Evolutionary conservation across 2,888 invertebrate genomes (phyloP).

Genomic region (Eulithis testata): DNA sequence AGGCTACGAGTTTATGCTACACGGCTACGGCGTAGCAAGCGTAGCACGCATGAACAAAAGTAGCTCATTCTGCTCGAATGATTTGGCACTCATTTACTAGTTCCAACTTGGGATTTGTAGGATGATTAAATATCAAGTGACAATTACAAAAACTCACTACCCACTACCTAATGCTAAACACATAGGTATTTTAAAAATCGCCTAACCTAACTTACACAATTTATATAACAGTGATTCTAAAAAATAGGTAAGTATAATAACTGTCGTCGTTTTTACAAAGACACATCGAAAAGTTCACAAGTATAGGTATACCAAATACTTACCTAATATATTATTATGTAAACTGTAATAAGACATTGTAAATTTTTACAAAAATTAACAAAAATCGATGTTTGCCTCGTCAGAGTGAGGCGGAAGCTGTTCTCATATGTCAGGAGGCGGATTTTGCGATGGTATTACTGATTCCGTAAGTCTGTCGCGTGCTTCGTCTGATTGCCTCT

Average conservation of each 20-base stretch:
- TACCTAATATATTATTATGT: constrained; percentile 42
- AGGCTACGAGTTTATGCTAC: too few species aligned
- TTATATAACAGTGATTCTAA: constrained; percentile 63
- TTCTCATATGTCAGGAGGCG: constrained; percentile 40
- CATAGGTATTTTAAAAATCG: constrained; percentile 25
- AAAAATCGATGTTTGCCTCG: constrained; percentile 46
- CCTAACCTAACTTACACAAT: constrained; percentile 41
- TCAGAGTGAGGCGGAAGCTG: constrained; percentile 3
- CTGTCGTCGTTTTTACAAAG: constrained; percentile 58
- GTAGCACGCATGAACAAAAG: constrained; percentile 1
- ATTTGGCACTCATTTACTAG: neutral
- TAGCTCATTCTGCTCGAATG: neutral
- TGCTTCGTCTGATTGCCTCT: constrained; percentile 1
- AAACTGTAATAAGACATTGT: constrained; percentile 60
- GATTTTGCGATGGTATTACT: constrained; percentile 21
- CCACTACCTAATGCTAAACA: constrained; percentile 35
- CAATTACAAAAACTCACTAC: constrained; percentile 20
- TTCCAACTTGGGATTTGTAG: constrained; percentile 6
- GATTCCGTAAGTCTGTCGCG: neutral
- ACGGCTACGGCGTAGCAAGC: neutral
- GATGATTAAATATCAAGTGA: constrained; percentile 1
- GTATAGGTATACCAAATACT: constrained; percentile 38
- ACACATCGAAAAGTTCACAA: constrained; percentile 64
- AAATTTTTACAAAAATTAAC: constrained; percentile 67
- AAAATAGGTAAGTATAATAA: constrained; percentile 61